Evolutionary conservation across 2,888 invertebrate genomes (phyloP), one percentile per base, ranked within the genome.

Genomic region (Notodonta dromedarius): DNA sequence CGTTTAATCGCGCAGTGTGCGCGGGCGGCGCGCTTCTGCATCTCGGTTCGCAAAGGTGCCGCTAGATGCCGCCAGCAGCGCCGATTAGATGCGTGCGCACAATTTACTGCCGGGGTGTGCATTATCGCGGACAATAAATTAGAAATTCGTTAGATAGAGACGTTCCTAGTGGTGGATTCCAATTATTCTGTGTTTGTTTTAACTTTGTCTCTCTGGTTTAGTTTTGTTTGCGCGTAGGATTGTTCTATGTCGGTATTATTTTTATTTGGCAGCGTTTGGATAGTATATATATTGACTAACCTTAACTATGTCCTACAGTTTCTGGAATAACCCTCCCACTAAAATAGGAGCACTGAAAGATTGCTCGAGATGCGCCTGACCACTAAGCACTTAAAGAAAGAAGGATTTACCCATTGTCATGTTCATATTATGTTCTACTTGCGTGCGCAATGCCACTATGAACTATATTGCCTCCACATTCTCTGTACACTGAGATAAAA

Each of bases 131-230:
- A 84, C 89, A 81, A 89, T 93, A 93, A 92, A 93, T 93, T 93
- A 91, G 91, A 91, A 91, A 91, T 93, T 92, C 88, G 91, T 90
- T 91, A 93, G 93, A 93, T 93, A 93, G 85, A 92, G 91, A 88
- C 87, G 89, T 89, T 76, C 78, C 71, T 72, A 74, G 78, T 71
- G 67, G 79, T 67, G 83, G 81, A 86, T 85, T 88, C 90, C 92
- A 93, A 93, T 93, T 93, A 93, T 91, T 90, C 82, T 63, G 70
- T 58, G 58, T 66, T 61, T 69, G 64, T 71, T 66, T 65, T 61
- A 65, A 67, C 70, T n/a, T n/a, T 62, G 24, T 11, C 40, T 54
- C 53, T 14, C 1, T 39, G 54, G 39, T 54, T 40, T 39, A 12
- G 24, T 14, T 56, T 32, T 12, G 40, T 42, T 0, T 14, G 14